Base-by-base conservation (phyloP, 2,113 vertebrate genomes). In the Xenopus borealis region DNA sequence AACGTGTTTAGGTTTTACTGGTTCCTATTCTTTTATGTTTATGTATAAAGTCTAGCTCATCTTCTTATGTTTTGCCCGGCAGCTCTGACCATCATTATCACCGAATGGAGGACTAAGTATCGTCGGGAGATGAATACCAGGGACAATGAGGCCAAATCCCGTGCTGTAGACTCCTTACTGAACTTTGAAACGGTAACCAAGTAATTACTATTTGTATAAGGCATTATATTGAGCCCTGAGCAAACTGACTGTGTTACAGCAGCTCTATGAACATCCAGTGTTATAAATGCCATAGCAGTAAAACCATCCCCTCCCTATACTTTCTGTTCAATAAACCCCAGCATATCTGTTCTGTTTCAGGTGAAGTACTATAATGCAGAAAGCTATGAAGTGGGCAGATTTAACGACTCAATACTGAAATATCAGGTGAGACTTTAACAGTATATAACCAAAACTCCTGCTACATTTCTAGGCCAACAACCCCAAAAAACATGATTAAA, bases 311-410 rank as follows among this genome's bases (percentile, higher is more conserved):
- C 58, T 61, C 11, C 23, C 11, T 12, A 23, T 40, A 2, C 2
- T 58, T 58, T 4, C 59, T 12, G n/a, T 62, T 1, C 27, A 27
- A 27, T 27, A 27, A 27, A 27, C n/a, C 1, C 23, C 4, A 17
- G 4, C 17, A 45, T 33, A 5, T 70, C 59, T 70, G 5, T 18
- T 2, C 0, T 71, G 30, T 45, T 45, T 30, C 69, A 99, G 97
- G 96, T 99, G 65, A 99, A 98, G 79, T 99, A 99, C 81, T 98
- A 98, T 83, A 98, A 95, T 0, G 95, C 96, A 0, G 96, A 99
- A 82, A 80, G 70, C 76, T 98, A 99, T 0, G 96, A 99, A 83
- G 94, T 95, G 17, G 80, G 87, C 12, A 89, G 94, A 14, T 99
- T 95, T 62, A 93, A 91, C 0, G 92, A 93, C 0, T 90, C 95